These are phyloP conservation scores for Athripsodes cinereus DNA, from an alignment of 2,888 invertebrate species.

Conservation along the genomic window DNA sequence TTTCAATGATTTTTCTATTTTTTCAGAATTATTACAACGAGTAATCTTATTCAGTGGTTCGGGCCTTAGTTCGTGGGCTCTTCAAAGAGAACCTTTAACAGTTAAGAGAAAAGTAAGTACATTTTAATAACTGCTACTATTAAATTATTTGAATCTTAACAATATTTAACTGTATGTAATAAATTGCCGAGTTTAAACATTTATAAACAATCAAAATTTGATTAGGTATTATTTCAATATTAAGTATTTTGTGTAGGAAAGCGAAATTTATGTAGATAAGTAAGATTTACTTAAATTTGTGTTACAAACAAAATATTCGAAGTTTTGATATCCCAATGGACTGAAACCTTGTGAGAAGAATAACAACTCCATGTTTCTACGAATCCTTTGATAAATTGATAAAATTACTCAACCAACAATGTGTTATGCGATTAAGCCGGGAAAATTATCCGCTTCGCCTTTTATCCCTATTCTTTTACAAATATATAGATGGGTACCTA, in stretches of 20 bases:
- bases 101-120: conserved; percentile 61
- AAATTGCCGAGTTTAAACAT: too few relatives aligned
- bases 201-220: too few relatives aligned
- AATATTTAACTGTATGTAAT: too few relatives aligned
- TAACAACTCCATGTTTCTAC: conserved; percentile 9
- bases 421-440: conserved; percentile 2
- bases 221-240: too few relatives aligned
- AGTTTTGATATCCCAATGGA: conserved; percentile 7
- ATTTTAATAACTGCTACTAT: background rate
- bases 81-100: conserved; percentile 76
- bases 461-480: too few relatives aligned
- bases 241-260: too few relatives aligned
- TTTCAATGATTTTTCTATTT: too few relatives aligned
- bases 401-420: conserved; percentile 15
- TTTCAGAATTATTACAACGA: conserved; percentile 79
- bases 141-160: too few relatives aligned
- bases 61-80: conserved; percentile 86
- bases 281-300: too few relatives aligned
- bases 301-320: background rate
- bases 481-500: too few relatives aligned
- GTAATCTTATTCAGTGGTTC: conserved; percentile 86
- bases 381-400: conserved; percentile 23
- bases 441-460: background rate
- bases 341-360: conserved; percentile 4
- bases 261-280: too few relatives aligned